phyloP scores from a whole-genome alignment of 2,888 invertebrate genomes.

The Archaeoteleia sp. region DNA sequence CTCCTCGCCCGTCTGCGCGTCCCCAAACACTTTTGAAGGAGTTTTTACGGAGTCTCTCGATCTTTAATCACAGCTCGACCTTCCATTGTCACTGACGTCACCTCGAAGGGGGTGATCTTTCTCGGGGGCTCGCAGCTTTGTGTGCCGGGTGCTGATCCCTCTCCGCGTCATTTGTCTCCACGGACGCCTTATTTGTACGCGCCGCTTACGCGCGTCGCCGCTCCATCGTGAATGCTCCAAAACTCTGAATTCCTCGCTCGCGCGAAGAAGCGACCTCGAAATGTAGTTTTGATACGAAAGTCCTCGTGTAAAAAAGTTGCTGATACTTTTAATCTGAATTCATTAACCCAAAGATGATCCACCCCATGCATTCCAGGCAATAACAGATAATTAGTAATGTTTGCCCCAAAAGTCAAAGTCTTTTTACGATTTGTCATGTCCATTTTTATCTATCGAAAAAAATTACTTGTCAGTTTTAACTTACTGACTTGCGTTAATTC shows the following conservation, averaged over 20 bases:
- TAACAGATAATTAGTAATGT: no score
- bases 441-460: no score
- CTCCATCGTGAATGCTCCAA: background rate
- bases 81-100: conserved; percentile 74
- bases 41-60: conserved; percentile 73
- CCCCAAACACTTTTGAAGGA: conserved; percentile 66
- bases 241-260: conserved; percentile 28
- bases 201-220: conserved; percentile 32
- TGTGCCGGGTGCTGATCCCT: conserved; percentile 66
- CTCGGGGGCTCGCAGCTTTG: conserved; percentile 63
- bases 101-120: conserved; percentile 67
- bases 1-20: conserved; percentile 24
- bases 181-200: conserved; percentile 69
- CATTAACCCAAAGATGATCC: no score
- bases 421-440: no score
- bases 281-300: background rate
- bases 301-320: background rate
- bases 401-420: no score
- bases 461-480: no score
- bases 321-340: no score
- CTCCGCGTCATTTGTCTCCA: conserved; percentile 70
- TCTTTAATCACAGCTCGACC: conserved; percentile 74
- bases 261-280: conserved; percentile 11
- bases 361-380: no score
- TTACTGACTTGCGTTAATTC: background rate